Conservation (phyloP, 2,113 vertebrate species). For the Kobus ellipsiprymnus region DNA sequence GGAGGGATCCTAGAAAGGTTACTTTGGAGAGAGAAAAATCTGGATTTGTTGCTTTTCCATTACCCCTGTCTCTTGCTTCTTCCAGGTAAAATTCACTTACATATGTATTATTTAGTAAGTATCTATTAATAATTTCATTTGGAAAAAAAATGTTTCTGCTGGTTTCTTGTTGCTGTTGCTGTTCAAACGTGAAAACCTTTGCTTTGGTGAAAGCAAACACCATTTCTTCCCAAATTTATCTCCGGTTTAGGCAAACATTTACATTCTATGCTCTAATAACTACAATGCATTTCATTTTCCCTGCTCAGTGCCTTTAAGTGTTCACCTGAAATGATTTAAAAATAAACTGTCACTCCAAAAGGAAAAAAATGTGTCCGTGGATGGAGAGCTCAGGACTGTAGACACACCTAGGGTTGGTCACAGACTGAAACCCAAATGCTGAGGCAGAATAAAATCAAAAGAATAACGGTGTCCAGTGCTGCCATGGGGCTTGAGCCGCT, state of each 20-base stretch:
- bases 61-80: background rate
- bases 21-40: background rate
- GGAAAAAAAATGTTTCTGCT: background rate
- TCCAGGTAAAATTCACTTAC: background rate
- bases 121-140: background rate
- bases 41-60: background rate
- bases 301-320: background rate
- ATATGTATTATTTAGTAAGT: background rate
- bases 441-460: background rate
- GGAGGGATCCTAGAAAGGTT: background rate
- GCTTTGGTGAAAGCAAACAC: background rate
- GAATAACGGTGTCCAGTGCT: background rate
- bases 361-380: background rate
- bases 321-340: constrained; percentile 8
- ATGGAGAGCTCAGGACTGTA: background rate
- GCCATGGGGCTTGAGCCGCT: accelerated
- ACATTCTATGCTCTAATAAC: background rate
- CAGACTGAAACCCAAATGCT: background rate
- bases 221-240: background rate
- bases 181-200: background rate
- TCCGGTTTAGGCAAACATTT: background rate
- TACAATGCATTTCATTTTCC: background rate
- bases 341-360: background rate
- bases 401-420: background rate
- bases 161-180: background rate